Evolutionary conservation across 1,140 invertebrate genomes (phyloP), one percentile per base, ranked within the genome.

Genomic region (Metaphire vulgaris): DNA sequence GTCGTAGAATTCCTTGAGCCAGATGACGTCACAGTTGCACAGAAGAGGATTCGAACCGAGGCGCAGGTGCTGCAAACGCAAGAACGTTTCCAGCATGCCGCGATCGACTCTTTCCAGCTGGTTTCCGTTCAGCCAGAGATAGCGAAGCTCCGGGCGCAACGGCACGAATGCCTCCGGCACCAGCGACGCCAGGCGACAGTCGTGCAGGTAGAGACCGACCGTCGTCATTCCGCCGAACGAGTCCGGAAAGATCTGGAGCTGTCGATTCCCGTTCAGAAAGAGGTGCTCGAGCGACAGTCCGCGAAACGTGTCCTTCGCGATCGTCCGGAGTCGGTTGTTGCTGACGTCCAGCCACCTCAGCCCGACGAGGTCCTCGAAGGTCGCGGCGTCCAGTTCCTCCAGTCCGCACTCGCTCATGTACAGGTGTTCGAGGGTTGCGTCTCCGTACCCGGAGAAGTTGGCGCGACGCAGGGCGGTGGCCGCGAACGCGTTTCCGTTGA

Each of bases 341-440:
- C 84, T 84, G 29, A 86, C 74, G 77, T 85, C 85, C 33, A 86
- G 74, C 83, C 83, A 84, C 79, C 81, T 81, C 28, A 86, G 72
- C 26, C 83, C 81, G 0, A 74, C 77, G 26, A 85, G 78, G 68
- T 85, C 83, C n/a, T 79, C 69, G 75, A 86, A 86, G 12, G 84
- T 84, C 71, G 83, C 83, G 33, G 81, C 78, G 33, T 81, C 79
- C 28, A 86, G 82, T 16, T 79, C 80, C 72, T 83, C 81, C 56
- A 86, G 83, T n/a, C 84, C 84, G 74, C 85, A 86, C 31, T 81
- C 81, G 65, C 80, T 84, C 69, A 86, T 33, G 75, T 83, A 86
- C 28, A 86, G 74, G 68, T 84, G 82, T 76, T 83, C 80, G 21
- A 86, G 71, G 67, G 80, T 77, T 28, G 69, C 69, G 30, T 83